These are phyloP conservation scores for Cheilosia vernalis DNA, from an alignment of 2,888 invertebrate genomes.

Conservation along the genomic window DNA sequence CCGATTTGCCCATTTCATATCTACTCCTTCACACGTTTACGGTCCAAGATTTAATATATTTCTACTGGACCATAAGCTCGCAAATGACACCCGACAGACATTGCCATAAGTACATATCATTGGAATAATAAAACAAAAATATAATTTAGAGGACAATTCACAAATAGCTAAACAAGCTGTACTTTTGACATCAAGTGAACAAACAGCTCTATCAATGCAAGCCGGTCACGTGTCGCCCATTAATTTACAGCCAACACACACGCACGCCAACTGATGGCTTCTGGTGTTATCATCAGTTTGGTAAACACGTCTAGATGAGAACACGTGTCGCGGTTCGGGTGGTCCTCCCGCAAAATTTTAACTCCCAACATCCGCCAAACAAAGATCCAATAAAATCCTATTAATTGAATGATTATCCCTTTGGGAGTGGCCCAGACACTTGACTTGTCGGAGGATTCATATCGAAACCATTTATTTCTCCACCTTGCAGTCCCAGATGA, in stretches of 20 bases:
- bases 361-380: conserved; percentile 69
- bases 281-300: conserved; percentile 62
- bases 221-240: conserved; percentile 65
- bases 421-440: conserved; percentile 70
- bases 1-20: conserved; percentile 58
- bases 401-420: conserved; percentile 76
- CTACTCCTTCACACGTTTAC: conserved; percentile 36
- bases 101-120: conserved; percentile 27
- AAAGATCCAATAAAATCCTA: conserved; percentile 70
- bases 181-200: conserved; percentile 50
- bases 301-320: conserved; percentile 61
- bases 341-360: conserved; percentile 68
- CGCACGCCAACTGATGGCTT: conserved; percentile 34
- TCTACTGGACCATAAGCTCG: conserved; percentile 38
- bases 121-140: conserved; percentile 23
- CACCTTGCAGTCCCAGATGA: conserved; percentile 38
- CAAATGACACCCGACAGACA: conserved; percentile 53
- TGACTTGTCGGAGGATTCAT: conserved; percentile 58
- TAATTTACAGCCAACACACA: conserved; percentile 70
- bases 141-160: conserved; percentile 15
- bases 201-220: conserved; percentile 61
- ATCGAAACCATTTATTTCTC: conserved; percentile 59
- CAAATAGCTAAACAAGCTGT: conserved; percentile 45
- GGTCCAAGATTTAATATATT: conserved; percentile 19
- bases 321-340: conserved; percentile 69